Base-by-base conservation (phyloP, 2,113 vertebrate species). In the Pygoscelis adeliae region DNA sequence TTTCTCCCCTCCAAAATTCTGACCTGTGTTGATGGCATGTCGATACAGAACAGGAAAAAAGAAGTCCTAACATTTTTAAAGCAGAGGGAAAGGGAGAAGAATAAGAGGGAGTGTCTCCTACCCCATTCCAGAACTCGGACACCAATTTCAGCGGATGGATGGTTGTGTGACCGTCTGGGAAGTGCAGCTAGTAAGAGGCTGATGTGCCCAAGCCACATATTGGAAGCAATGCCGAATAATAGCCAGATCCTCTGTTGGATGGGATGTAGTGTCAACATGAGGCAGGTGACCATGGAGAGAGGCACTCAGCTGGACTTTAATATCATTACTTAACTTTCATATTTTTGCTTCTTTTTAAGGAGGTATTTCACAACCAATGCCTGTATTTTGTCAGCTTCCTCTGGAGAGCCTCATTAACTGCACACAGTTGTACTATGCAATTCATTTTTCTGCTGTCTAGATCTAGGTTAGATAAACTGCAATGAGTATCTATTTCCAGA, bases 401-500 rank as follows among this genome's bases (percentile, higher is more conserved):
- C 40, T 56, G 59, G 62, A 74, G 63, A 78, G 38, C n/a, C 32
- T 85, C 66, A 70, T 49, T 76, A 88, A 69, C n/a, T 72, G 69
- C 53, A 85, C 36, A 49, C 49, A 85, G 36, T 21, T 83, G 44
- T 49, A 69, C 66, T 49, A 20, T 21, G 49, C 13, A 49, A 80
- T 53, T 83, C 1, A 66, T 93, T 97, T 96, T 85, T 80, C 74
- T 93, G 22, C 71, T 94, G 65, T 84, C 81, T 74, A 94, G 72
- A 67, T 92, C 90, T 93, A 61, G 59, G 63, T 65, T 83, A 95
- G 89, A 90, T 89, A 90, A 96, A 92, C 32, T 67, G 63, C 69
- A 53, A 66, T 0, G 2, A 53, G 8, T 50, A 62, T 71, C 47
- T 26, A 9, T 67, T 94, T 81, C 76, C 65, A 91, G 65, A 78